Evolutionary conservation across 2,888 invertebrate species (phyloP), one percentile per base, ranked within the genome.

Genomic region (Tanypteryx hageni): DNA sequence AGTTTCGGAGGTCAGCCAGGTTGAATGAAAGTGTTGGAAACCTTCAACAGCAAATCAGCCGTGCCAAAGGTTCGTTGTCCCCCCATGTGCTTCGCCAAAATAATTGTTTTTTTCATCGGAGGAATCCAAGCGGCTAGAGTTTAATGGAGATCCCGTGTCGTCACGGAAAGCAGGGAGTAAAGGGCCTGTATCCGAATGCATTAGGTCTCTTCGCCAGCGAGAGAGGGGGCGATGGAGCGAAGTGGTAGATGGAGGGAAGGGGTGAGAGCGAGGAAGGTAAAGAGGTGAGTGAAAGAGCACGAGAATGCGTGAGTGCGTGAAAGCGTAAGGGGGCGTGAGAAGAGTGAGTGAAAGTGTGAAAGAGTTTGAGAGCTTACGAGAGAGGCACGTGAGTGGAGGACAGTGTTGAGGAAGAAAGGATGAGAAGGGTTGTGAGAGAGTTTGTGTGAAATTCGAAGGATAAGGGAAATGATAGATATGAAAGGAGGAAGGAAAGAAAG

Each of bases 61-160:
- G 76, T 76, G 76, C 22, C 76, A 0, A 13, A 27, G 76, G 76
- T 76, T 76, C 76, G 22, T 76, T 27, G 76, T 76, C 76, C 76
- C 27, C 27, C 22, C 13, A 27, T 76, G 76, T 16, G 22, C 68
- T 22, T 68, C 68, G 76, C 76, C 76, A 76, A 76, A 76, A 76
- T 76, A 76, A 76, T 76, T 27, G 22, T 76, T 76, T 76, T 76
- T 76, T 18, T 4, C 11, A 76, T 76, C 76, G 76, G 76, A 27
- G 22, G 76, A 76, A 68, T 68, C n/a, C 68, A 64, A 16, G 57
- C 31, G 86, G 61, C 31, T 22, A 31, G 89, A 68, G 89, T 27
- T 68, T 89, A 68, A 89, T 89, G 89, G 68, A 89, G 18, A 89
- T 89, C 64, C 18, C 64, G 89, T 68, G 68, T 89, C 44, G 31